phyloP scores from a whole-genome alignment of 2,888 invertebrate species.

The Andrena haemorrhoa region DNA sequence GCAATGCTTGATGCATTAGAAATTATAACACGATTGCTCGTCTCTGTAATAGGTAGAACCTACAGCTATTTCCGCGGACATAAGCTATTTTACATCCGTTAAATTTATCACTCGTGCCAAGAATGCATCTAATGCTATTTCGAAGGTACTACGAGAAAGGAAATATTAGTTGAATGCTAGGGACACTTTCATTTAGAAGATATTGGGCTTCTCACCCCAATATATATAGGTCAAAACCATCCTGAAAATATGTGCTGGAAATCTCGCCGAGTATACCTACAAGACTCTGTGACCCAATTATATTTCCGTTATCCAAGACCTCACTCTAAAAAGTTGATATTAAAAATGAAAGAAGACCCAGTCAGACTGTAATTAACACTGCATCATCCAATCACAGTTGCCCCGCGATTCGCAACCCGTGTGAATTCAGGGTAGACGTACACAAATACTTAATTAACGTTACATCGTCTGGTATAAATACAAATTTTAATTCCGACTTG shows the following conservation, averaged over 20 bases:
- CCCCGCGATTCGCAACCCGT: too few species aligned
- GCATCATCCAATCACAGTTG: not conserved
- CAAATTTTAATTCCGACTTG: constrained; percentile 72
- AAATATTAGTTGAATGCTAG: not conserved
- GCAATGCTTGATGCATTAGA: too few species aligned
- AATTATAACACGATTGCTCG: too few species aligned
- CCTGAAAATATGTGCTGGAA: not conserved
- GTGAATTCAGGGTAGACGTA: constrained; percentile 1
- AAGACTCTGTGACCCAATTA: not conserved
- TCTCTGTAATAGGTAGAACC: too few species aligned
- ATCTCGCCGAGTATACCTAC: constrained; percentile 11
- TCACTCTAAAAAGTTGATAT: not conserved
- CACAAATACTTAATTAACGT: constrained; percentile 42
- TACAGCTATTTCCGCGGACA: too few species aligned
- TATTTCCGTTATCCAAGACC: not conserved
- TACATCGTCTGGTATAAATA: constrained; percentile 16
- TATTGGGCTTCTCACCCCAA: constrained; percentile 4
- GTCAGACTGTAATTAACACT: constrained; percentile 2
- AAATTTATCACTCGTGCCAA: not conserved
- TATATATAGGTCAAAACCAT: not conserved
- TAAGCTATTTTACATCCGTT: not conserved
- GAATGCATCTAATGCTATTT: not conserved
- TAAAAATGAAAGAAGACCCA: constrained; percentile 14
- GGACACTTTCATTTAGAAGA: constrained; percentile 5
- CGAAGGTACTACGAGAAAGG: not conserved